Evolutionary conservation across 2,797 vertebrate species (phyloP).

Genomic region (Enteromius mattozi): DNA sequence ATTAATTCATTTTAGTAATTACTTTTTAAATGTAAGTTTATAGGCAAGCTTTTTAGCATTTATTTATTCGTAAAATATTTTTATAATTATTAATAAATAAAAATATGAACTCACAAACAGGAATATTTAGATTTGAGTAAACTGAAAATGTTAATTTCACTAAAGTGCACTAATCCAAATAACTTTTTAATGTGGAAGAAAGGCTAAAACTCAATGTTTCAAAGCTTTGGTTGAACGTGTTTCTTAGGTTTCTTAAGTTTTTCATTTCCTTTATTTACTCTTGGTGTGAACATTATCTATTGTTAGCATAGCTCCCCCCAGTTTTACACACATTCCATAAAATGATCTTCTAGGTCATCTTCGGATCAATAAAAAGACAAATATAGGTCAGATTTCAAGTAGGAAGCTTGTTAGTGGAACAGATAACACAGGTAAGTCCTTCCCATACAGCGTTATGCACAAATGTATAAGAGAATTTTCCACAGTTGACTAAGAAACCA

Average conservation of each 20-base stretch:
- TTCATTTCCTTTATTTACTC: constrained; percentile 5
- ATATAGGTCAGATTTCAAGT: constrained; percentile 54
- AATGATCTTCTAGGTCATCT: constrained; percentile 43
- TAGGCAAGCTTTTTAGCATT: neutral
- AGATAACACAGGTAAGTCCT: neutral
- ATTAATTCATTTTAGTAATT: neutral
- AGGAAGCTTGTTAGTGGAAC: constrained; percentile 27
- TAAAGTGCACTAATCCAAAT: neutral
- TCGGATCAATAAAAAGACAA: constrained; percentile 47
- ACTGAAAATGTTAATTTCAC: neutral
- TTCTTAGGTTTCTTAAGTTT: neutral
- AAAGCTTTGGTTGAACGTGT: neutral
- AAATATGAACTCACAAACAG: neutral
- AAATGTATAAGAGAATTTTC: neutral
- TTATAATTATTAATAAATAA: neutral
- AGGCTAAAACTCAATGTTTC: neutral
- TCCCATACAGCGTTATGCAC: neutral
- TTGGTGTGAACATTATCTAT: constrained; percentile 14
- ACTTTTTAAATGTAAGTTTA: neutral
- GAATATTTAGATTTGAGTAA: neutral
- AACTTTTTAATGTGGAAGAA: neutral
- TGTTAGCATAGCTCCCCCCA: neutral
- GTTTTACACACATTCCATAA: constrained; percentile 63
- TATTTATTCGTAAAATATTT: neutral
- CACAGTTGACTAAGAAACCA: neutral